phyloP scores from a whole-genome alignment of 2,113 vertebrate genomes.

The Crotophaga sulcirostris region DNA sequence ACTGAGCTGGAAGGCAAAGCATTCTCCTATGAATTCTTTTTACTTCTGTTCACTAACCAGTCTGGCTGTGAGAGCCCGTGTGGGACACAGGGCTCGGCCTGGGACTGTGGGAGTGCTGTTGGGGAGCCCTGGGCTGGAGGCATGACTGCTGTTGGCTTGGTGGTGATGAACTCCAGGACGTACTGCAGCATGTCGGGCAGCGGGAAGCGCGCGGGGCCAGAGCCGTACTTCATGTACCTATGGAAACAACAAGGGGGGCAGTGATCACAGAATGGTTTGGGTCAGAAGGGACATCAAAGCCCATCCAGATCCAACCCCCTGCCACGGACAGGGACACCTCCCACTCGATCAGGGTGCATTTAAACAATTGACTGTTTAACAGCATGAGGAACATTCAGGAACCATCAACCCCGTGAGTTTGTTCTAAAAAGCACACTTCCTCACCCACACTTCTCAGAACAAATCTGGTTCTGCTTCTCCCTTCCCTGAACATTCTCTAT shows the following conservation, averaged over 20 bases:
- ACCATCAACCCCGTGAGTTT: accelerated
- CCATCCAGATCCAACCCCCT: too few relatives aligned
- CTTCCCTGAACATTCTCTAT: not conserved
- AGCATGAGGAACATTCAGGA: not conserved
- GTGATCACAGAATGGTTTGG: too few relatives aligned
- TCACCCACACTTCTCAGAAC: not conserved
- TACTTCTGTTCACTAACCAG: not conserved
- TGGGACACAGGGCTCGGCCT: not conserved
- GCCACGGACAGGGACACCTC: too few relatives aligned
- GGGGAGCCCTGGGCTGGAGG: conserved; percentile 50
- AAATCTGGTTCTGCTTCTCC: not conserved
- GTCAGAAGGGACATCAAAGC: too few relatives aligned
- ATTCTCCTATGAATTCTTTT: accelerated
- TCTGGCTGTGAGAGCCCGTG: not conserved
- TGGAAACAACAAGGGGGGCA: not conserved
- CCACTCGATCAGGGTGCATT: not conserved
- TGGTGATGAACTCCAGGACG: conserved; percentile 89
- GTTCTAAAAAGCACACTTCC: not conserved
- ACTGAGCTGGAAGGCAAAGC: not conserved
- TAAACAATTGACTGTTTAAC: not conserved
- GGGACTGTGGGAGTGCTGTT: not conserved
- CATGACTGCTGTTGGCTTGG: conserved; percentile 70
- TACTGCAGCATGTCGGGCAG: conserved; percentile 94
- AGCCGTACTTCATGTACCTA: conserved; percentile 93
- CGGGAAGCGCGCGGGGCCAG: conserved; percentile 85